A percentile compares a stretch with the other conserved stretches of the same genome.
Conservation (phyloP, 1,140 invertebrate species). For the Bursaphelenchus mucronatus region DNA sequence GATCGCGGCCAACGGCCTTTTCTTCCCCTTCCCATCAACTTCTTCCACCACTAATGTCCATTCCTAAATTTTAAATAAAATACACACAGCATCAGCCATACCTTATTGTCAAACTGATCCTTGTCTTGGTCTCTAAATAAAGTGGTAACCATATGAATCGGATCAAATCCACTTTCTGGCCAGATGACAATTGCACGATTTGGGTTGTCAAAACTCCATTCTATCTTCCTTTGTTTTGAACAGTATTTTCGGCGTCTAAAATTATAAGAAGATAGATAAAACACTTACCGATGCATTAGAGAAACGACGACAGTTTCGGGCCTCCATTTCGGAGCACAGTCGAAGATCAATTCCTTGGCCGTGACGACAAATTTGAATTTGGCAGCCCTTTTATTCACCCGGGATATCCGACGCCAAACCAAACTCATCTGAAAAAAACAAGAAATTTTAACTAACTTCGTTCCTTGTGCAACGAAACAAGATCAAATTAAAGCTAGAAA, state of each 20-base stretch:
- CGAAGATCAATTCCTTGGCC: constrained; percentile 41
- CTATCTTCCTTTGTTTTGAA: constrained; percentile 30
- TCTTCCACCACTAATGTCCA: constrained; percentile 56
- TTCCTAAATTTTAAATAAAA: constrained; percentile 31
- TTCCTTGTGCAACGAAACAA: neutral
- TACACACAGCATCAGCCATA: constrained; percentile 20
- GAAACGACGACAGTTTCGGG: constrained; percentile 38
- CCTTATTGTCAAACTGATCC: constrained; percentile 51
- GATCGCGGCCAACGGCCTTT: constrained; percentile 43
- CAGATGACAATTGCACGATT: constrained; percentile 40
- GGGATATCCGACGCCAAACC: constrained; percentile 22
- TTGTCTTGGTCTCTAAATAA: constrained; percentile 44
- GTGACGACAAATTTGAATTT: constrained; percentile 41
- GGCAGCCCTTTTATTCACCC: constrained; percentile 47
- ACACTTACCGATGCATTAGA: constrained; percentile 38
- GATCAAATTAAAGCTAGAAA: neutral
- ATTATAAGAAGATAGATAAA: neutral
- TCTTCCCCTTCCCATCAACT: constrained; percentile 37
- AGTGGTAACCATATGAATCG: constrained; percentile 44
- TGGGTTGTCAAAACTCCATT: constrained; percentile 31
- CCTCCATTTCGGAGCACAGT: constrained; percentile 30
- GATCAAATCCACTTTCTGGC: constrained; percentile 44
- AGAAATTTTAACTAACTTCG: neutral
- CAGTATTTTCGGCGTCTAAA: constrained; percentile 34
- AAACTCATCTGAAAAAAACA: constrained; percentile 23